A percentile compares a stretch with the other conserved stretches of the same genome.
Evolutionary conservation across 2,888 invertebrate genomes (phyloP).

Genomic region (Synanthedon andrenaeformis): DNA sequence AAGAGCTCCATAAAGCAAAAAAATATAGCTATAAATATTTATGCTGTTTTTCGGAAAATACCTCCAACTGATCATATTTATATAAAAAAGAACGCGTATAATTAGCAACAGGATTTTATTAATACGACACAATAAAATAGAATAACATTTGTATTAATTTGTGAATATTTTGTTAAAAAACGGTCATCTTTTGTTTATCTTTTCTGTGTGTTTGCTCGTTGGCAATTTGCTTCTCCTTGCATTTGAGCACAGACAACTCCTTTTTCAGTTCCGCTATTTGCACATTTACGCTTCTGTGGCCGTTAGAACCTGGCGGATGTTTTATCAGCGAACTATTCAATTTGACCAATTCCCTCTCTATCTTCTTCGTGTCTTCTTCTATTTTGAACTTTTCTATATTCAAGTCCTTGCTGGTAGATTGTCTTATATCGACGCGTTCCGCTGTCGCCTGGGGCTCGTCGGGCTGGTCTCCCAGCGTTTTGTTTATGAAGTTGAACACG

Average conservation of each 20-base stretch:
- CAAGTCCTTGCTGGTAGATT: conserved; percentile 73
- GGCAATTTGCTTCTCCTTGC: conserved; percentile 73
- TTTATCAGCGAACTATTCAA: conserved; percentile 75
- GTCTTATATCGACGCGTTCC: conserved; percentile 42
- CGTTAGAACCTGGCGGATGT: conserved; percentile 70
- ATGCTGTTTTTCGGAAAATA: too few species aligned
- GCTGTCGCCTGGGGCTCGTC: conserved; percentile 18
- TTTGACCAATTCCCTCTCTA: conserved; percentile 75
- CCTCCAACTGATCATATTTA: too few species aligned
- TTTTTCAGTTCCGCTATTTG: conserved; percentile 73
- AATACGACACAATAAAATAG: too few species aligned
- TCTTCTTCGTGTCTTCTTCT: conserved; percentile 76
- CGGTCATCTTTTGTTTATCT: conserved; percentile 79
- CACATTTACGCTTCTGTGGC: conserved; percentile 71
- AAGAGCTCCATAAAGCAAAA: too few species aligned
- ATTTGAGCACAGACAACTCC: conserved; percentile 71
- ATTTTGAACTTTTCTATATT: conserved; percentile 81
- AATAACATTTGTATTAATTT: too few species aligned
- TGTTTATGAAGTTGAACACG: conserved; percentile 84
- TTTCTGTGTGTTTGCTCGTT: conserved; percentile 79
- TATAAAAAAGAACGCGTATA: too few species aligned
- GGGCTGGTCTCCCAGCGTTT: conserved; percentile 60
- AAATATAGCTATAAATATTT: too few species aligned
- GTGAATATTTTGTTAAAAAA: conserved; percentile 67
- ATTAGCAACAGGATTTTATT: too few species aligned